Evolutionary conservation across 2,113 vertebrate species (phyloP).

Genomic region (Psilopsiagon aymara): DNA sequence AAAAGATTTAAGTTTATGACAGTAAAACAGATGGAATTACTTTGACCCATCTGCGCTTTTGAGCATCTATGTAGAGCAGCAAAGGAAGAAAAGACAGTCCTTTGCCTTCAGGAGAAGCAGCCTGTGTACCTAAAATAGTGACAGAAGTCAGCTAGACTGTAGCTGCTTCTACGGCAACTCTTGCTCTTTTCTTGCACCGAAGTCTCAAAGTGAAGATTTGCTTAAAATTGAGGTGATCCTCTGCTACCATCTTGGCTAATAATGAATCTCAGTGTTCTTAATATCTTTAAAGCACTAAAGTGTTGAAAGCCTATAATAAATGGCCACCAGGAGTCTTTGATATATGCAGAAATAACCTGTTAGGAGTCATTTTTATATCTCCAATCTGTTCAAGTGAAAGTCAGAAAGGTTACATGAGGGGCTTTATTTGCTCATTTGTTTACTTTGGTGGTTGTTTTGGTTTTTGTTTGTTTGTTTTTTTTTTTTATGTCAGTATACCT

Average conservation of each 20-base stretch:
- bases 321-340: not conserved
- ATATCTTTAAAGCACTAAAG: not conserved
- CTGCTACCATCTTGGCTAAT: not conserved
- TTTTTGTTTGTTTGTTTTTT: too few relatives aligned
- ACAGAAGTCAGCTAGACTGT: not conserved
- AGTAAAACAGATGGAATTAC: not conserved
- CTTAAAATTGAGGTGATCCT: not conserved
- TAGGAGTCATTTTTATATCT: not conserved
- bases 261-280: not conserved
- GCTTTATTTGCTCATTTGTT: not conserved
- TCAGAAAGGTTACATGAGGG: rapidly evolving
- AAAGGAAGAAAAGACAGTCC: not conserved
- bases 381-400: not conserved
- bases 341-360: not conserved
- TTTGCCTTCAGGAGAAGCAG: not conserved
- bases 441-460: not conserved
- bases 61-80: not conserved
- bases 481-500: not conserved
- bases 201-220: not conserved
- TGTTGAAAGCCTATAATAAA: not conserved
- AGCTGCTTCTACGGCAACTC: not conserved
- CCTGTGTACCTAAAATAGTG: not conserved
- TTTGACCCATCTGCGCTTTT: not conserved
- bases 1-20: not conserved
- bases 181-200: not conserved